Evolutionary conservation across 2,113 vertebrate species (phyloP), one percentile per base, ranked within the genome.

Genomic region (rat (Rattus norvegicus)): DNA sequence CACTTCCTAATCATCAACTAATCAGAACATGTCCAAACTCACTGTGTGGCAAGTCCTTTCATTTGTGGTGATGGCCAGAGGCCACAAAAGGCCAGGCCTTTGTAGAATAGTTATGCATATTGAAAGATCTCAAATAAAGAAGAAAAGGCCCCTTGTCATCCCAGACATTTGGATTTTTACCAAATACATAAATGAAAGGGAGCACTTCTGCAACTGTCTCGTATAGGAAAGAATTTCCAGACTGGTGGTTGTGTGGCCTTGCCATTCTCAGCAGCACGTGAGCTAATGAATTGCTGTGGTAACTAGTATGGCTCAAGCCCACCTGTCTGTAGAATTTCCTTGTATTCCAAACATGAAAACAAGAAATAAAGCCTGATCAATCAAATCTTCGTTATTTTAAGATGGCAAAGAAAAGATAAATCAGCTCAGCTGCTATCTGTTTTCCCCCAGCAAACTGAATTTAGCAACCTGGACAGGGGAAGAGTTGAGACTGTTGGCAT

Each of bases 221-320:
- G 7, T 39, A 83, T 79, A 92, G 72, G 52, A 92, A 3, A 96
- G 77, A 77, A 92, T 88, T 84, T 65, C 83, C 75, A 94, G 69
- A 54, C 84, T 72, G 61, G 73, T 92, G 67, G 81, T 96, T 84
- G 87, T 76, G 56, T 72, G 84, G 69, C 43, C 84, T 94, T 89
- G 28, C 76, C 77, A 11, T 94, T 96, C 94, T 86, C 87, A 96
- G 87, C 65, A 94, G 93, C 97, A 97, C 95, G 96, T 97, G 95
- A 98, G 97, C 93, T 95, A 95, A 97, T 92, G 98, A 97, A 98
- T 98, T 91, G 83, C 84, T 30, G 47, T 89, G 92, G 95, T 98
- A 98, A 98, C 96, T 96, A 97, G 67, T 56, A 88, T 97, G 97
- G 93, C 83, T 97, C 95, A 98, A 97, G 56, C 86, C 98, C 98